Percentiles rank a stretch among this genome's conserved stretches.
These are phyloP conservation scores for Tricholauxania praeusta DNA, from an alignment of 2,888 invertebrate species.

Conservation along the genomic window DNA sequence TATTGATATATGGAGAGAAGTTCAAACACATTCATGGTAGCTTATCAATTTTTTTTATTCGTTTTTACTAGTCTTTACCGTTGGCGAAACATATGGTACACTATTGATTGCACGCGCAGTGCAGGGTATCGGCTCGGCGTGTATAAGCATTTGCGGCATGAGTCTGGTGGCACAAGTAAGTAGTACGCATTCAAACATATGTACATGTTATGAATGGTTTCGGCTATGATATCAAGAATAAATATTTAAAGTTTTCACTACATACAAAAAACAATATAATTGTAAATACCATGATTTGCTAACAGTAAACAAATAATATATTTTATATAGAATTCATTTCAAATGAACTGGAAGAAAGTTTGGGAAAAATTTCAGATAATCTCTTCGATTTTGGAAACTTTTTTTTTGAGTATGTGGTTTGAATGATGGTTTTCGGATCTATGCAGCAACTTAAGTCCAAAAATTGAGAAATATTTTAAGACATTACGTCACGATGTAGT, in stretches of 20 bases:
- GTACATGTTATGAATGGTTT: background rate
- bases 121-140: conserved; percentile 85
- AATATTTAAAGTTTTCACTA: background rate
- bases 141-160: conserved; percentile 85
- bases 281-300: no score
- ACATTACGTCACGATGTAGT: no score
- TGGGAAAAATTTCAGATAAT: no score
- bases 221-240: background rate
- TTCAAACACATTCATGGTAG: background rate
- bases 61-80: conserved; percentile 76
- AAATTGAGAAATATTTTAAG: no score
- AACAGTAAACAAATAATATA: no score
- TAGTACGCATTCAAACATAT: background rate
- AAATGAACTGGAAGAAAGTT: no score
- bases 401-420: no score
- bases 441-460: no score
- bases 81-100: conserved; percentile 77
- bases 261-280: background rate
- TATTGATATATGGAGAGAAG: background rate
- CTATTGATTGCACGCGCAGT: conserved; percentile 80
- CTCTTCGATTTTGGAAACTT: no score
- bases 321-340: no score
- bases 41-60: conserved; percentile 6
- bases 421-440: no score
- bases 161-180: conserved; percentile 76